Conservation (phyloP, 2,888 invertebrate species). For the Drosophila buzzatii region DNA sequence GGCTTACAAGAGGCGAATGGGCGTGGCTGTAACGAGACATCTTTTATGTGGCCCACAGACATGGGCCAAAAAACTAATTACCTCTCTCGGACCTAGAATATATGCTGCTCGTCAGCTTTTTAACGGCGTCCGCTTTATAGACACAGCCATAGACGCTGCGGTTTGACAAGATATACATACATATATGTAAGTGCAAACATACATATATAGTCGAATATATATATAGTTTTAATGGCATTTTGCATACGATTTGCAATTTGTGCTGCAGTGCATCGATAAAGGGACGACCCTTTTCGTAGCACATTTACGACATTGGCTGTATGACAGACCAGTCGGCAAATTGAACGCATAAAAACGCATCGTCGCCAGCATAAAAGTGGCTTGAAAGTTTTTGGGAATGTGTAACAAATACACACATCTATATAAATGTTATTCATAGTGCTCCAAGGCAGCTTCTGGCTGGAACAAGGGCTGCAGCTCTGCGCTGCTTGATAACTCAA, state of each 20-base stretch:
- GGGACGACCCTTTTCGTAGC: constrained; percentile 25
- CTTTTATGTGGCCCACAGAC: constrained; percentile 61
- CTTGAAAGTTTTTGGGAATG: constrained; percentile 51
- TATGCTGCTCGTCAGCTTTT: constrained; percentile 31
- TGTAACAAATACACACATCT: constrained; percentile 42
- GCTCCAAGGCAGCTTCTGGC: constrained; percentile 3
- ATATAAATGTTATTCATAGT: constrained; percentile 56
- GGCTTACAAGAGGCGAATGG: constrained; percentile 42
- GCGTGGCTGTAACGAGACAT: constrained; percentile 10
- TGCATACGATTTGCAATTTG: constrained; percentile 73
- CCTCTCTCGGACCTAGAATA: constrained; percentile 38
- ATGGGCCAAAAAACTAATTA: constrained; percentile 70
- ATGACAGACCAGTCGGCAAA: constrained; percentile 60
- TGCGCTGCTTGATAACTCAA: constrained; percentile 9
- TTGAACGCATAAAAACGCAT: constrained; percentile 65
- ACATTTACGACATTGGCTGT: constrained; percentile 27
- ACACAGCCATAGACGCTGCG: constrained; percentile 30
- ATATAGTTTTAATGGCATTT: constrained; percentile 68
- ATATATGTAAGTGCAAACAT: constrained; percentile 34
- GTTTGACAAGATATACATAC: constrained; percentile 38
- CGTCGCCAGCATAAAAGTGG: constrained; percentile 62
- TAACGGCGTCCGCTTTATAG: constrained; percentile 49
- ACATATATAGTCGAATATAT: constrained; percentile 25
- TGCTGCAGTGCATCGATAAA: constrained; percentile 67
- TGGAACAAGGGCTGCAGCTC: background rate